Conservation (phyloP, 2,797 vertebrate species). For the Rachycentron canadum region DNA sequence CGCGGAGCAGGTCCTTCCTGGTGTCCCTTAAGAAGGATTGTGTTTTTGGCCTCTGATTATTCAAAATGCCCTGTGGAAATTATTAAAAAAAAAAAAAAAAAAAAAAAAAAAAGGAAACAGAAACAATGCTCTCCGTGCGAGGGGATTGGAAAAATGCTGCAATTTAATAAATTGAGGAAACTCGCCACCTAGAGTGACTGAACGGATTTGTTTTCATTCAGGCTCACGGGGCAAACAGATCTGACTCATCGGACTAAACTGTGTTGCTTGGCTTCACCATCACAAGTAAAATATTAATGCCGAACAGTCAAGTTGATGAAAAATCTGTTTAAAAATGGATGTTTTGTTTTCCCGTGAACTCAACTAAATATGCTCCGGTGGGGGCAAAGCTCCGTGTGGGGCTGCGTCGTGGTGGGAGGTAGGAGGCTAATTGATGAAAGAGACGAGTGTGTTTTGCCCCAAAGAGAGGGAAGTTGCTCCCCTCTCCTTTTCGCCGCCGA, state of each 20-base stretch:
- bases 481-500: slow-evolving; percentile 48
- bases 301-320: slow-evolving; percentile 71
- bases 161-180: slow-evolving; percentile 86
- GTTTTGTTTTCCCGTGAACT: slow-evolving; percentile 75
- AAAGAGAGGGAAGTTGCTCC: slow-evolving; percentile 75
- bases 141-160: slow-evolving; percentile 68
- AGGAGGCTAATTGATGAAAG: slow-evolving; percentile 73
- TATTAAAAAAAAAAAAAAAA: slow-evolving; percentile 22
- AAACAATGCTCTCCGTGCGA: slow-evolving; percentile 70
- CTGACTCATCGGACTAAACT: slow-evolving; percentile 55
- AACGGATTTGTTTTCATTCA: slow-evolving; percentile 26
- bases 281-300: slow-evolving; percentile 77
- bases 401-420: slow-evolving; percentile 79
- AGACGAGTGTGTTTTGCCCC: slow-evolving; percentile 73
- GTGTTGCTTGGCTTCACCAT: slow-evolving; percentile 65
- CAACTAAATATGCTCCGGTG: slow-evolving; percentile 65
- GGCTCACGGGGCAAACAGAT: slow-evolving; percentile 30
- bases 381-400: slow-evolving; percentile 51
- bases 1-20: slow-evolving; percentile 48
- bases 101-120: slow-evolving; percentile 52
- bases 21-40: slow-evolving; percentile 69
- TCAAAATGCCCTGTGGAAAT: slow-evolving; percentile 45
- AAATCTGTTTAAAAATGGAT: slow-evolving; percentile 78
- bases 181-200: slow-evolving; percentile 42
- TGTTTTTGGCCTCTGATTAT: slow-evolving; percentile 72